phyloP scores from a whole-genome alignment of 2,888 invertebrate genomes.

The Rotaria magnacalcarata region DNA sequence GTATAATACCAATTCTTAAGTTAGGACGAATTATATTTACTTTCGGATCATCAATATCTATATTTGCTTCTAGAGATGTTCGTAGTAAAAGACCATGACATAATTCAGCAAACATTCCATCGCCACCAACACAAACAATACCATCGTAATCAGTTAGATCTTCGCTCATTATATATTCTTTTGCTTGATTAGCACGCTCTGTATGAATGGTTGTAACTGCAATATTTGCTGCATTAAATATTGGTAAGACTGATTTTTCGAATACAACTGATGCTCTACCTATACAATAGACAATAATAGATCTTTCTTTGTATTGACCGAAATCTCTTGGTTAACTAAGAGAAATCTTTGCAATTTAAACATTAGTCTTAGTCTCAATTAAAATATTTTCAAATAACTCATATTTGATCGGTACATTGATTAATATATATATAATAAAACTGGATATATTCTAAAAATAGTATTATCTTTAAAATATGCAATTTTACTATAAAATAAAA shows the following conservation, averaged over 20 bases:
- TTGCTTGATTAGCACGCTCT: conserved; percentile 43
- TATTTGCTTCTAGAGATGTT: neutral
- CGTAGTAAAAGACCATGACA: conserved; percentile 10
- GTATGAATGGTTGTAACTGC: conserved; percentile 23
- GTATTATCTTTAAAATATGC: no score
- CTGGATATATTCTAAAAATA: no score
- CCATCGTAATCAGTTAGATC: conserved; percentile 38
- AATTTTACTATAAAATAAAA: no score
- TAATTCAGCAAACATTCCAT: conserved; percentile 35
- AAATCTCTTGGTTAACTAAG: no score
- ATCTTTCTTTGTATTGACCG: neutral
- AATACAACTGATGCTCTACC: neutral
- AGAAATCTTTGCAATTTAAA: no score
- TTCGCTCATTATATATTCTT: conserved; percentile 39
- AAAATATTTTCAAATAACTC: no score
- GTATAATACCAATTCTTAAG: conserved; percentile 32
- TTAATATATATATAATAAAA: no score
- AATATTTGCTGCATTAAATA: conserved; percentile 6
- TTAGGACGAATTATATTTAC: neutral
- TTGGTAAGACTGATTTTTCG: neutral
- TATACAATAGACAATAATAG: neutral
- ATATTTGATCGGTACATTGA: no score
- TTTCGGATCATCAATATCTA: neutral
- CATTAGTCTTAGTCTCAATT: no score
- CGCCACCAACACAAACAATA: conserved; percentile 33